A percentile compares a stretch with the other conserved stretches of the same genome.
phyloP scores from a whole-genome alignment of 2,797 vertebrate genomes.

The Tympanoctomys barrerae region DNA sequence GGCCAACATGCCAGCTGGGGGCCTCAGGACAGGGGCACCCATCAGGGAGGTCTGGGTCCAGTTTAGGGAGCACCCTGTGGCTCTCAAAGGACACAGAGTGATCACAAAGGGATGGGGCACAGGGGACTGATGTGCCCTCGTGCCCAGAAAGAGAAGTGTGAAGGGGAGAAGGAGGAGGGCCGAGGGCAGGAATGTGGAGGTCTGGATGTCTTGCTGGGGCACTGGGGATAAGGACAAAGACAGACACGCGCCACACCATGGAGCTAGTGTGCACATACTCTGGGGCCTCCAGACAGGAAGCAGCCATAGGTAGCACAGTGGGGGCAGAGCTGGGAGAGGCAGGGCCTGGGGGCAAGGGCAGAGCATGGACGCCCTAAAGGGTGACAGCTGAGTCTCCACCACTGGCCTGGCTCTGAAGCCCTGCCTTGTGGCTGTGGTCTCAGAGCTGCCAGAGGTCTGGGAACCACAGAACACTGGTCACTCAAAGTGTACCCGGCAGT shows the following conservation, averaged over 20 bases:
- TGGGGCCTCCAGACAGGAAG: not conserved
- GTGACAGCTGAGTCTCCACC: not conserved
- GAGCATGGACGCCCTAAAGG: not conserved
- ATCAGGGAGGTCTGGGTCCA: not conserved
- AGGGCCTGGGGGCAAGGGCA: not conserved
- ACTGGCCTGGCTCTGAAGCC: not conserved
- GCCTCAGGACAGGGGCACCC: not conserved
- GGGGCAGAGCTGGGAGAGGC: not conserved
- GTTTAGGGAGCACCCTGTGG: not conserved
- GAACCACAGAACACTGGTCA: not conserved
- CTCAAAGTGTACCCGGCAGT: not conserved
- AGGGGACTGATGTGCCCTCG: not conserved
- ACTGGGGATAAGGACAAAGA: not conserved
- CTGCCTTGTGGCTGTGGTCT: accelerated
- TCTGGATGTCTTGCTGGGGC: not conserved
- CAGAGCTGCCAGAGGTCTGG: not conserved
- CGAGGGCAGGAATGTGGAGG: accelerated
- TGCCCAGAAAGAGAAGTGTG: not conserved
- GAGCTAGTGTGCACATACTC: too few species aligned
- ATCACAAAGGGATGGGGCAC: not conserved
- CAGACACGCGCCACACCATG: not conserved
- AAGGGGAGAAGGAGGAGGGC: not conserved
- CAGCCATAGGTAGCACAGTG: not conserved
- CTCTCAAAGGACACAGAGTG: not conserved
- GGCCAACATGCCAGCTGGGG: not conserved